Percentiles rank a stretch among this genome's conserved stretches.
Evolutionary conservation across 1,140 invertebrate genomes (phyloP).

Genomic region (Bombus superbus): DNA sequence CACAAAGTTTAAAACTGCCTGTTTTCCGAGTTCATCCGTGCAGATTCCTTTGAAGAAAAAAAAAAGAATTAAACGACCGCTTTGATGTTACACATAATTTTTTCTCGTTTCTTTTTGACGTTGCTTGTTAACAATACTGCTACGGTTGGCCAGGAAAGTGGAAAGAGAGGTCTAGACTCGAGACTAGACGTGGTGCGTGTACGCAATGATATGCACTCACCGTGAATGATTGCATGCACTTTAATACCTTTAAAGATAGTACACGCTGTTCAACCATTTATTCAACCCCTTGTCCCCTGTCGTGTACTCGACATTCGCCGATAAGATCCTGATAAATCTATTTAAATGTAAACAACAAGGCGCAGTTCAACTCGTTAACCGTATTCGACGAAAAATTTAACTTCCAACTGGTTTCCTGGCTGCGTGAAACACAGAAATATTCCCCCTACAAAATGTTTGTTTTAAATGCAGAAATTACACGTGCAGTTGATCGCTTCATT

Average conservation of each 20-base stretch:
- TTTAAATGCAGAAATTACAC: conserved; percentile 12
- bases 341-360: neutral
- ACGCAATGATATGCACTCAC: conserved; percentile 44
- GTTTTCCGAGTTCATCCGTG: conserved; percentile 31
- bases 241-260: conserved; percentile 39
- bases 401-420: neutral
- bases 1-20: neutral
- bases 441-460: neutral
- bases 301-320: neutral
- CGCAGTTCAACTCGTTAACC: neutral
- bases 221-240: conserved; percentile 44
- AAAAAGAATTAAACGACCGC: conserved; percentile 37
- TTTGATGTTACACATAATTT: conserved; percentile 52
- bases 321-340: conserved; percentile 18
- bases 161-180: conserved; percentile 41
- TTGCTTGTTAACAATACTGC: conserved; percentile 28
- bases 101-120: conserved; percentile 41
- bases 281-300: conserved; percentile 4
- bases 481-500: conserved; percentile 11
- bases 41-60: conserved; percentile 40
- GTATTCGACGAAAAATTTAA: neutral
- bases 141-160: conserved; percentile 43
- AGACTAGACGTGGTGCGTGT: conserved; percentile 34
- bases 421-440: neutral
- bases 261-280: neutral